Base-by-base conservation (phyloP, 2,888 invertebrate species). In the Serrognathus titanus region DNA sequence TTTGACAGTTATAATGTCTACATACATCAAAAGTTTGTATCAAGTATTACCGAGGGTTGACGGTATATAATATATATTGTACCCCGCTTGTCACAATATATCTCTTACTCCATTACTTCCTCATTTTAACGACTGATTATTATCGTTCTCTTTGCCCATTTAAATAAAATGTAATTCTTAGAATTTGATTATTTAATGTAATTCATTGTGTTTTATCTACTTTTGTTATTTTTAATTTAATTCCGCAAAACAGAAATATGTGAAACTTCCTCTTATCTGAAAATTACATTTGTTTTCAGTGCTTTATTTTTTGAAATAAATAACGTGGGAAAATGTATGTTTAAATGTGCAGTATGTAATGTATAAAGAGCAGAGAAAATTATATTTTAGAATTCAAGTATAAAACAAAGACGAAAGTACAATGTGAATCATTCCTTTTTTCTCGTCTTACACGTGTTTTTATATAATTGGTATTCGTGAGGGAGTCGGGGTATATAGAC, bases 71-170 rank as follows among this genome's bases (percentile, higher is more conserved):
- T 66, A 65, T 65, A 66, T 66, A 67, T 66, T 61, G 62, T 63
- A 59, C 60, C 63, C 63, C 58, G 65, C 60, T 66, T 67, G 67
- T 65, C 67, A 65, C 65, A 63, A 67, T 68, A 68, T 69, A 69
- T 67, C 68, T 68, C 64, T 64, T 63, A 64, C 68, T 63, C 66
- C 63, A 67, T 69, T 68, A 67, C 68, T 68, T 68, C 71, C 68
- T 70, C 68, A 68, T 71, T 69, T 70, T 70, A 72, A 72, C 70
- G 70, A 67, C 70, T 62, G 72, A 72, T 72, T 52, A 59, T 69
- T 70, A 72, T 72, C 72, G 60, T 55, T 61, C 65, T 56, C 69
- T 71, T 70, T 70, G 66, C 64, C 65, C 70, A 68, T 70, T 69
- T 69, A 69, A 70, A 69, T 61, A 63, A 65, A 65, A 65, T 63